Evolutionary conservation across 2,113 vertebrate species (phyloP), one percentile per base, ranked within the genome.

Genomic region (Lophius piscatorius): DNA sequence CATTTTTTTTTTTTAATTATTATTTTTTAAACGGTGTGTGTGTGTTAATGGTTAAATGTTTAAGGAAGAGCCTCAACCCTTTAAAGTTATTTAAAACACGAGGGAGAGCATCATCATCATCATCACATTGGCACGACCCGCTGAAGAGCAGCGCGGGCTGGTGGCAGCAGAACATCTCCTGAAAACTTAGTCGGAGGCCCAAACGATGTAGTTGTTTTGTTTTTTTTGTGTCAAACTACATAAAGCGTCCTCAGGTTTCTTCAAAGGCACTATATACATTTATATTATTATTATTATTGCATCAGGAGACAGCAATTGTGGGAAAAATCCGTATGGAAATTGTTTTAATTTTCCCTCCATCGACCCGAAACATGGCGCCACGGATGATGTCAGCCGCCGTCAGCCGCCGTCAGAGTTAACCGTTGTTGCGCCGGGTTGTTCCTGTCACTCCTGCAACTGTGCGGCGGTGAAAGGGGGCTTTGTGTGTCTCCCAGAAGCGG

Each of bases 381-480:
- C 33, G 54, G 51, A 64, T 34, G 44, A 49, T 36, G 8, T 17
- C 55, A 26, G 29, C 38, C 39, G 18, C 52, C 35, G 10, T 60
- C 49, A 63, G n/a, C 29, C 36, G 68, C 62, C 58, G 72, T 81
- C 83, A 87, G 79, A 85, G 78, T 80, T 82, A 84, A 76, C 75
- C 55, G 48, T 62, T 73, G 63, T 84, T 61, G 64, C 59, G 72
- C 66, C 46, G 70, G 41, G 47, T 54, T 70, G 50, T 70, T 87
- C 74, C 73, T 35, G 48, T 83, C 78, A 2, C 66, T 60, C 74
- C 59, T 17, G n/a, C 57, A 46, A 39, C 44, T 56, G 46, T 56
- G 49, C 7, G 58, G 9, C 76, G 72, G 68, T 89, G 76, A 90
- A 89, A 84, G 76, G 80, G 46, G 45, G 71, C 79, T 83, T 88